Conservation (phyloP, 2,888 invertebrate genomes). For the Desoria tigrina region DNA sequence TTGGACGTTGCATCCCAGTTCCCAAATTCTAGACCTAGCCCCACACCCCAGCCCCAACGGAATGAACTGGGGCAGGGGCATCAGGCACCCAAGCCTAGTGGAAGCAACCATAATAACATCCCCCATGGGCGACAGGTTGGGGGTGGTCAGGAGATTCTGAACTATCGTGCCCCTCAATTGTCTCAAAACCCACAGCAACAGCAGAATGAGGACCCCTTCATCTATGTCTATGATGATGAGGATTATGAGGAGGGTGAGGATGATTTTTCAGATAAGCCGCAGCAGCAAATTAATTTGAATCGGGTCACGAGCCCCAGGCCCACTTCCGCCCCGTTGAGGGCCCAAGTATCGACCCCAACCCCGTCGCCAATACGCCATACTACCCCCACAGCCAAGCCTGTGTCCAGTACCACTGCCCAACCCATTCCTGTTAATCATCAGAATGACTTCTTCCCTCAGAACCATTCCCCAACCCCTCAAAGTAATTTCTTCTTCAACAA, state of each 20-base stretch:
- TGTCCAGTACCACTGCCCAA: not conserved
- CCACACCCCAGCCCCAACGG: not conserved
- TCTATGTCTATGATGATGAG: constrained; percentile 52
- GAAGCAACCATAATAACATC: constrained; percentile 4
- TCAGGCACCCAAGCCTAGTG: no score
- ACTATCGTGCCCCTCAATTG: constrained; percentile 22
- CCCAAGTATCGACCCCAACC: constrained; percentile 1
- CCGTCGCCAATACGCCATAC: constrained; percentile 7
- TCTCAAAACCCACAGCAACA: not conserved
- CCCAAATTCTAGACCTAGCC: not conserved
- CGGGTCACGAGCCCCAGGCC: constrained; percentile 31
- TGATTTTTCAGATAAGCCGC: constrained; percentile 26
- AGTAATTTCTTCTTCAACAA: not conserved
- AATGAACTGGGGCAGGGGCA: not conserved
- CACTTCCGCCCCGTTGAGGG: not conserved
- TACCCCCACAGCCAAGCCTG: not conserved
- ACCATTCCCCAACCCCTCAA: not conserved
- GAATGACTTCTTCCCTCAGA: constrained; percentile 15
- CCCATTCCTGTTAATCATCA: not conserved
- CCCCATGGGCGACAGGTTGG: not conserved
- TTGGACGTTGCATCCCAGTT: constrained; percentile 39
- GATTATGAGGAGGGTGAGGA: constrained; percentile 46
- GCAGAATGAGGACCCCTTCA: constrained; percentile 41
- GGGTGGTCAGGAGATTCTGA: constrained; percentile 17
- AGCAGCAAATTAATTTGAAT: constrained; percentile 34